Evolutionary conservation across 2,888 invertebrate genomes (phyloP).

Genomic region (Andrena trimmerana): DNA sequence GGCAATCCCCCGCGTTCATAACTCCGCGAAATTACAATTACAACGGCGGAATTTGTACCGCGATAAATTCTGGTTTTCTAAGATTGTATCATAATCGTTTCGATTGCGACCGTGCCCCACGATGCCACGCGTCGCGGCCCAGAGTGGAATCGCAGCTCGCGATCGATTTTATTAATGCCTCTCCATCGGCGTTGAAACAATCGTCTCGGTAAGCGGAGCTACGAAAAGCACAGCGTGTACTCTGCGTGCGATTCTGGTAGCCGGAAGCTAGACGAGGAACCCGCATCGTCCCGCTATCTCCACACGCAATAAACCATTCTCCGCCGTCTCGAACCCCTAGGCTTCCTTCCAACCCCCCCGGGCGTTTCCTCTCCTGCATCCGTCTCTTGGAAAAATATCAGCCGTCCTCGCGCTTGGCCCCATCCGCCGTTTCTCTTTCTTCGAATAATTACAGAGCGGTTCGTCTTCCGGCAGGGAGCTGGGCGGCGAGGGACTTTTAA

Average conservation of each 20-base stretch:
- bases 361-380: constrained; percentile 14
- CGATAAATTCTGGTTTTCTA: no score
- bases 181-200: not conserved
- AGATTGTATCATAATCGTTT: no score
- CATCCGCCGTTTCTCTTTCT: constrained; percentile 30
- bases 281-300: constrained; percentile 61
- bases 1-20: no score
- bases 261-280: constrained; percentile 38
- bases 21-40: no score
- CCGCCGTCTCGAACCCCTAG: constrained; percentile 16
- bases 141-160: not conserved
- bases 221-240: not conserved
- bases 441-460: constrained; percentile 39
- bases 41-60: no score
- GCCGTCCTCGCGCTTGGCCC: constrained; percentile 10
- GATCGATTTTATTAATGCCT: constrained; percentile 5
- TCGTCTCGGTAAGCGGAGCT: constrained; percentile 11
- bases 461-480: constrained; percentile 14
- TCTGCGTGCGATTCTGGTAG: constrained; percentile 25
- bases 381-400: constrained; percentile 57
- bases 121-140: no score
- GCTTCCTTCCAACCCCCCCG: constrained; percentile 1
- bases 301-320: constrained; percentile 59
- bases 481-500: constrained; percentile 5
- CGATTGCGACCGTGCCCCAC: no score